Evolutionary conservation across 1,140 invertebrate species (phyloP), one percentile per base, ranked within the genome.

Genomic region (Asobara japonica): DNA sequence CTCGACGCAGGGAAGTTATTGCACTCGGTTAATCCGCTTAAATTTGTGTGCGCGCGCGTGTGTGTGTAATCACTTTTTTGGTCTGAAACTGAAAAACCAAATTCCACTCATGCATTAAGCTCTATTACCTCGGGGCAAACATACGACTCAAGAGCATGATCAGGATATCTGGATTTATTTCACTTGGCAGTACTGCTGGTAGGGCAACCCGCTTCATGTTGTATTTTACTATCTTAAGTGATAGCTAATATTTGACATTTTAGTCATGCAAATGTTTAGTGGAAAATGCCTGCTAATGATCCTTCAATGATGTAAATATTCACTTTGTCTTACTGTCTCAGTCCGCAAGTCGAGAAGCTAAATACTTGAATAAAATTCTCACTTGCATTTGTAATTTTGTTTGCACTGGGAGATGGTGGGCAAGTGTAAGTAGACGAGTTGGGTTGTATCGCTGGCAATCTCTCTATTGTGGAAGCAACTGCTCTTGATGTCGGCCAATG

Each of bases 121-220:
- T 51, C 77, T 77, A 81, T 81, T 80, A 82, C 77, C 70, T 65
- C 65, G 74, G 69, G 72, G 78, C 79, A 80, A 82, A 82, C 79
- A 81, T 77, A 81, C 78, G 78, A 79, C 72, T 76, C 73, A 45
- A 38, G 76, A 77, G 74, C 80, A 77, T 78, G 76, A 71, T 64
- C 68, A 30, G 79, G 81, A 81, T 82, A 82, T 78, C 65, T 30
- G 33, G 1, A 29, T 27, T 61, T 61, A 7, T 25, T 29, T 65
- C 22, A 30, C 22, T 48, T 20, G 10, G 65, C 66, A 25, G 61
- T 8, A 18, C 18, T 67, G 31, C 20, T 30, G 10, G 68, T 56
- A n/a, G 0, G 11, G n/a, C 51, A n/a, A 62, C 10, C 31, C 1
- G 0, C 33, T 1, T 38, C 33, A n/a, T n/a, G 10, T 65, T 72